Conservation (phyloP, 2,888 invertebrate genomes). For the Leistus spinibarbis region DNA sequence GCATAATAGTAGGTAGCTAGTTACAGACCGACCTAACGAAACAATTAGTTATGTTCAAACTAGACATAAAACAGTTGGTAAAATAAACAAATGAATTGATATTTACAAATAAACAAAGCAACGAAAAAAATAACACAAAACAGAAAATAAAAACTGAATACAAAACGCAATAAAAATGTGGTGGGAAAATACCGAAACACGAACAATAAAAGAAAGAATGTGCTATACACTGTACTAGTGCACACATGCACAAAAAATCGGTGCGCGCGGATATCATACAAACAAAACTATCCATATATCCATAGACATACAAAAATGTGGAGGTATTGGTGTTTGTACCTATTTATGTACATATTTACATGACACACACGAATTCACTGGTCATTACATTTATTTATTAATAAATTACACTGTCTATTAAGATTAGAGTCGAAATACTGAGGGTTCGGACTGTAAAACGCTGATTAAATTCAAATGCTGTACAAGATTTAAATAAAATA, state of each 20-base stretch:
- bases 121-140: constrained; percentile 28
- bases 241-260: not conserved
- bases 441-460: too few relatives aligned
- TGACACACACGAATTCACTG: too few relatives aligned
- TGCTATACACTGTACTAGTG: too few relatives aligned
- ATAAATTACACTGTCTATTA: too few relatives aligned
- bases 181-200: constrained; percentile 21
- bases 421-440: too few relatives aligned
- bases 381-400: too few relatives aligned
- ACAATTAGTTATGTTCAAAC: constrained; percentile 6
- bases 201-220: not conserved
- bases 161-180: constrained; percentile 16
- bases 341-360: too few relatives aligned
- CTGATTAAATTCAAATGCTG: too few relatives aligned
- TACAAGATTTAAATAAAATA: too few relatives aligned
- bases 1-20: too few relatives aligned
- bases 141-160: constrained; percentile 17
- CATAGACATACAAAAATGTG: not conserved
- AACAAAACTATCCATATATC: not conserved
- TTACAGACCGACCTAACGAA: too few relatives aligned
- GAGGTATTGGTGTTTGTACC: too few relatives aligned
- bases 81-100: constrained; percentile 34
- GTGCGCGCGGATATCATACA: not conserved
- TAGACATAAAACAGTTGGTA: constrained; percentile 28
- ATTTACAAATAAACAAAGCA: constrained; percentile 24